Evolutionary conservation across 2,888 invertebrate genomes (phyloP).

Genomic region (Drosophila seclusa): DNA sequence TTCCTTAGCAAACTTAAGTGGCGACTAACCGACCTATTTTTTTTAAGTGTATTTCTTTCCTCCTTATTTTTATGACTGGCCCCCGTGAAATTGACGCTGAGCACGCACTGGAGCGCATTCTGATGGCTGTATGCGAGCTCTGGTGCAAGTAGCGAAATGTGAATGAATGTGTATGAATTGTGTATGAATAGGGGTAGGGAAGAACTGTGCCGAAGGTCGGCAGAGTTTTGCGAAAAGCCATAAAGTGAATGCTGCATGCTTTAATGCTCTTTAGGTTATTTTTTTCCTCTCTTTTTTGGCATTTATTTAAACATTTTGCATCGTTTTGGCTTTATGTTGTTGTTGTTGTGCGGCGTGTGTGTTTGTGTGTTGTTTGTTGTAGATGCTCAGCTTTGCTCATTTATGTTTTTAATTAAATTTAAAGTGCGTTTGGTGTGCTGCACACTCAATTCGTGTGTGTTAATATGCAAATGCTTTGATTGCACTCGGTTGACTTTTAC

Average conservation of each 20-base stretch:
- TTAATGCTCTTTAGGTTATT: constrained; percentile 41
- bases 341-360: background rate
- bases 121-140: constrained; percentile 62
- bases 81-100: constrained; percentile 78
- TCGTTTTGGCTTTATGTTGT: constrained; percentile 20
- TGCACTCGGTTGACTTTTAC: constrained; percentile 25
- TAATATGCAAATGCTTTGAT: constrained; percentile 46
- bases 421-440: constrained; percentile 49
- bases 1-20: background rate
- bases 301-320: constrained; percentile 34
- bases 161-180: background rate
- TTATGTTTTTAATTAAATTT: constrained; percentile 77
- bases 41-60: constrained; percentile 80
- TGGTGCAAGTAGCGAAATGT: constrained; percentile 6
- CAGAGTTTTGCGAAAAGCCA: constrained; percentile 35
- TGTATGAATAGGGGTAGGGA: background rate
- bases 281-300: constrained; percentile 33
- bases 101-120: constrained; percentile 65
- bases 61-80: constrained; percentile 77
- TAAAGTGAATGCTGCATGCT: constrained; percentile 65
- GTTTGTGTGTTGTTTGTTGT: constrained; percentile 23
- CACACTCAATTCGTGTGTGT: constrained; percentile 29
- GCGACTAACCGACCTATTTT: constrained; percentile 48
- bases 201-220: background rate
- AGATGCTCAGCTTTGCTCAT: constrained; percentile 54